A percentile compares a stretch with the other conserved stretches of the same genome.
These are phyloP conservation scores for Tokudaia muenninki DNA, from an alignment of 2,797 vertebrate genomes.

Conservation along the genomic window DNA sequence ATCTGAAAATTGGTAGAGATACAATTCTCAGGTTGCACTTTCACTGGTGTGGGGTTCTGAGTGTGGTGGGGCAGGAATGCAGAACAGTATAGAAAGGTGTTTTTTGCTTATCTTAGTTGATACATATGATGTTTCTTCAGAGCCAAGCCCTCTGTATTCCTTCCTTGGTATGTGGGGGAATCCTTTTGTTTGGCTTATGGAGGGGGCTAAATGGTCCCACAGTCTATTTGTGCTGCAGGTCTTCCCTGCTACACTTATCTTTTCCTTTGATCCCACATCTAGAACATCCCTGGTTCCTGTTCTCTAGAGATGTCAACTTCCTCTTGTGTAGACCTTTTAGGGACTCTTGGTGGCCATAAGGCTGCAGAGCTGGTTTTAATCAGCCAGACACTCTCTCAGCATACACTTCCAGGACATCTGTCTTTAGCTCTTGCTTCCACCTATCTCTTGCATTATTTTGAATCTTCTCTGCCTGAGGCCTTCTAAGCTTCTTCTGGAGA, in stretches of 20 bases:
- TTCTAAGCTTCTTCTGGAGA: not conserved
- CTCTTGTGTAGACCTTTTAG: not conserved
- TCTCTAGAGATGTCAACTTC: not conserved
- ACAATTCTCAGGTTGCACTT: not conserved
- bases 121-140: not conserved
- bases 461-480: not conserved
- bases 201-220: not conserved
- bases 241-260: not conserved
- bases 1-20: not conserved
- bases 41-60: too few relatives aligned
- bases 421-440: not conserved
- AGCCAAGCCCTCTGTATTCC: not conserved
- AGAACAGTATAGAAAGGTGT: not conserved
- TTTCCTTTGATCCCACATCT: not conserved
- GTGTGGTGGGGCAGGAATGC: not conserved
- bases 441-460: not conserved
- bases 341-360: not conserved
- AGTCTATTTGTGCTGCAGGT: too few relatives aligned
- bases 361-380: not conserved
- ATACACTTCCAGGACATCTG: not conserved
- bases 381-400: not conserved
- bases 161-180: not conserved
- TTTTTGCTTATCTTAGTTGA: not conserved
- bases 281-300: not conserved
- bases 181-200: not conserved